Conservation (phyloP, 2,888 invertebrate genomes). For the Buathra laborator region DNA sequence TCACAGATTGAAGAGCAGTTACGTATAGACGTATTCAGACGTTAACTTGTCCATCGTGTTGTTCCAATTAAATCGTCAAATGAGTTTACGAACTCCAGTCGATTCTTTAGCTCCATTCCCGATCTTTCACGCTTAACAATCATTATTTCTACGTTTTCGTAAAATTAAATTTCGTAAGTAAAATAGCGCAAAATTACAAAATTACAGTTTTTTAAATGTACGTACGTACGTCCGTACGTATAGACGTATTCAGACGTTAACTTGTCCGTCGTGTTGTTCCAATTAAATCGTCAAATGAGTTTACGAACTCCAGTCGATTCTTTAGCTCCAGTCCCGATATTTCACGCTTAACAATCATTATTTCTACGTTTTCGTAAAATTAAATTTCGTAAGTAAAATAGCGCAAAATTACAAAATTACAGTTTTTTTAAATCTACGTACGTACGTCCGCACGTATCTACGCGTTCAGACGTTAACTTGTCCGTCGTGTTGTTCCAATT, state of each 20-base stretch:
- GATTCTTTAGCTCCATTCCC: not conserved
- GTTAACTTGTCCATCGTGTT: not conserved
- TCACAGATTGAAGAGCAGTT: constrained; percentile 14
- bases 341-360: not conserved
- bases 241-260: not conserved
- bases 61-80: not conserved
- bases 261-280: not conserved
- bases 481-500: not conserved
- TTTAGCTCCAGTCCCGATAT: not conserved
- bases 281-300: not conserved
- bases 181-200: too few relatives aligned
- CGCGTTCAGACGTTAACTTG: not conserved
- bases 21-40: not conserved
- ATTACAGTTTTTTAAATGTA: too few relatives aligned
- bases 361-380: not conserved
- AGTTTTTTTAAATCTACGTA: not conserved
- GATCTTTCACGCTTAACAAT: not conserved
- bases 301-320: not conserved
- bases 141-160: not conserved
- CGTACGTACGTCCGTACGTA: too few relatives aligned
- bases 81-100: not conserved
- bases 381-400: not conserved
- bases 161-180: not conserved
- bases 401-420: too few relatives aligned
- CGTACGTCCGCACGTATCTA: too few relatives aligned